A percentile compares a stretch with the other conserved stretches of the same genome.
Conservation (phyloP, 2,797 vertebrate genomes). For the Chelidonichthys spinosus region DNA sequence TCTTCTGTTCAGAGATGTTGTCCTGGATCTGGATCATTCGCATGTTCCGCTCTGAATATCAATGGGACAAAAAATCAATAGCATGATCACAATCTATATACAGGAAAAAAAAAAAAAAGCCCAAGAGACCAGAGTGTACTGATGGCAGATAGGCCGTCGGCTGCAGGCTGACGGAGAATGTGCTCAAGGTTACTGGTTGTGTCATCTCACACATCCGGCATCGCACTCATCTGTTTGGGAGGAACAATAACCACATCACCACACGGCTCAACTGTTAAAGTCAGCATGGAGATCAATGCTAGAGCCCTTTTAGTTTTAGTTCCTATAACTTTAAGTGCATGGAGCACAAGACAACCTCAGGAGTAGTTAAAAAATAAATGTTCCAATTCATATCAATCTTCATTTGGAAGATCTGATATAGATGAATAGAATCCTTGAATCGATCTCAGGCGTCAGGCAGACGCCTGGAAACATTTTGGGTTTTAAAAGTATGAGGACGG, state of each 20-base stretch:
- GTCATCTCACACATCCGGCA: conserved; percentile 52
- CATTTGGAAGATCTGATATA: too few species aligned
- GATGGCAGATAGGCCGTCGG: conserved; percentile 71
- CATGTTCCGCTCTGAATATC: conserved; percentile 96
- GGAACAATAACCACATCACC: conserved; percentile 35
- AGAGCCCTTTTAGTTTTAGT: background rate
- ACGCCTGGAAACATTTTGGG: too few species aligned
- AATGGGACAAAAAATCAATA: conserved; percentile 77
- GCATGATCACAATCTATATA: conserved; percentile 71
- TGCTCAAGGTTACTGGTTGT: conserved; percentile 79
- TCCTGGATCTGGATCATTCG: conserved; percentile 99
- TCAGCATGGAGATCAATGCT: background rate
- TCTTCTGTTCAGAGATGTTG: conserved; percentile 98
- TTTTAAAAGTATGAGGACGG: too few species aligned
- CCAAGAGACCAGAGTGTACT: conserved; percentile 36
- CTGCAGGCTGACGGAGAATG: conserved; percentile 66
- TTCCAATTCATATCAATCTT: too few species aligned
- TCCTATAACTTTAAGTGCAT: background rate
- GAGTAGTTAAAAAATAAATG: background rate
- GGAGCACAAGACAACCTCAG: background rate
- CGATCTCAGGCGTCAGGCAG: too few species aligned
- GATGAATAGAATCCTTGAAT: too few species aligned
- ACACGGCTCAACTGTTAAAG: too few species aligned
- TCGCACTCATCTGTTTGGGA: conserved; percentile 53
- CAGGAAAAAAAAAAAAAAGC: conserved; percentile 44